A percentile compares a stretch with the other conserved stretches of the same genome.
These are phyloP conservation scores for Anguilla megastoma DNA, from an alignment of 2,797 vertebrate genomes.

Conservation along the genomic window DNA sequence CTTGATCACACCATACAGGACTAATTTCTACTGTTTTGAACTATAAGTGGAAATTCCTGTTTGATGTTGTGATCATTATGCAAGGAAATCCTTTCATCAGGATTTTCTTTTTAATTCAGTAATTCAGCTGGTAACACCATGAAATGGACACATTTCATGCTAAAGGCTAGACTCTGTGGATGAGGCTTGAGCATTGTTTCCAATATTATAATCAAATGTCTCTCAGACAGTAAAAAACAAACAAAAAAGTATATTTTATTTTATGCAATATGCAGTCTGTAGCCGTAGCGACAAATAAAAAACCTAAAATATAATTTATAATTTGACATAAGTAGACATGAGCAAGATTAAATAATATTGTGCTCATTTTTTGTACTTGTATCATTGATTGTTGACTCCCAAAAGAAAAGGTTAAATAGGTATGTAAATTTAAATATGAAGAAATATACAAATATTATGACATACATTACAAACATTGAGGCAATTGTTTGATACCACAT, in stretches of 20 bases:
- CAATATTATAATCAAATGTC: not conserved
- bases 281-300: not conserved
- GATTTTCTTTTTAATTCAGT: not conserved
- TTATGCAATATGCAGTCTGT: not conserved
- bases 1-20: not conserved
- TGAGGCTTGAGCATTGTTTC: slow-evolving; percentile 8
- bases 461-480: not conserved
- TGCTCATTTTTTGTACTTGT: too few relatives aligned
- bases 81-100: not conserved
- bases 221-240: not conserved
- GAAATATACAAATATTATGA: not conserved
- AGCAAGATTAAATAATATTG: too few relatives aligned
- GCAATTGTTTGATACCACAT: not conserved
- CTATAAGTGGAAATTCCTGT: slow-evolving; percentile 4
- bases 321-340: too few relatives aligned
- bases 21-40: not conserved
- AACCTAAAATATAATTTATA: too few relatives aligned
- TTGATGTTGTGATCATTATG: not conserved
- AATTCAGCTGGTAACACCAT: not conserved
- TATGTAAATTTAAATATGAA: not conserved
- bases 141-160: not conserved
- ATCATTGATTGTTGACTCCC: not conserved
- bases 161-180: not conserved
- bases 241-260: not conserved
- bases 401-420: not conserved